A percentile compares a stretch with the other conserved stretches of the same genome.
Conservation (phyloP, 2,888 invertebrate genomes). For the Hyalella azteca region DNA sequence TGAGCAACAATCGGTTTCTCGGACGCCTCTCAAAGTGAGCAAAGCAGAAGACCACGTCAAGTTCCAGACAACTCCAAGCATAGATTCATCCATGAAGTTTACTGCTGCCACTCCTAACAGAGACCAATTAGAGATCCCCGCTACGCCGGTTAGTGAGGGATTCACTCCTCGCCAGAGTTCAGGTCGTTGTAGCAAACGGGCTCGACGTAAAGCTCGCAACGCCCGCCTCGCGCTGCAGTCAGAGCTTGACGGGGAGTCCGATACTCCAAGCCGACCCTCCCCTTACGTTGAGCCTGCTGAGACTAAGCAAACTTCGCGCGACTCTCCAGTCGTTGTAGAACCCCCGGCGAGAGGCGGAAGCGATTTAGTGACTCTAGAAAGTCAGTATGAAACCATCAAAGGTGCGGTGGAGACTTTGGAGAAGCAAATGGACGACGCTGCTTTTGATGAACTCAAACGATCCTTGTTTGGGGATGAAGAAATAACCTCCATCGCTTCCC, state of each 20-base stretch:
- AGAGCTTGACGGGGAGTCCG: background rate
- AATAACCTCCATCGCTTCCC: background rate
- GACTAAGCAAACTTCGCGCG: slow-evolving; percentile 44
- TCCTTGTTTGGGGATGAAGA: slow-evolving; percentile 19
- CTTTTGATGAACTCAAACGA: slow-evolving; percentile 42
- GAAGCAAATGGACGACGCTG: slow-evolving; percentile 43
- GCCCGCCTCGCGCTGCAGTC: background rate
- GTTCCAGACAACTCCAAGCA: background rate
- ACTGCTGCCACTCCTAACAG: too few relatives aligned
- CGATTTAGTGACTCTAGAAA: slow-evolving; percentile 41
- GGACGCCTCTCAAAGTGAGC: slow-evolving; percentile 1
- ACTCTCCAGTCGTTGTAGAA: background rate
- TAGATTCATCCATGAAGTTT: too few relatives aligned
- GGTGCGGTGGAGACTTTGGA: slow-evolving; percentile 46
- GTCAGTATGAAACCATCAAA: slow-evolving; percentile 53
- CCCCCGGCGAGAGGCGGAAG: background rate
- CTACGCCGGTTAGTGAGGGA: slow-evolving; percentile 1
- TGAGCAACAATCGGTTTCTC: background rate
- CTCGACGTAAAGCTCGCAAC: background rate
- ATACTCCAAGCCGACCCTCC: slow-evolving; percentile 25
- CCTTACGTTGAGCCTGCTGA: slow-evolving; percentile 53
- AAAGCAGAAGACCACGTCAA: background rate
- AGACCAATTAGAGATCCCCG: too few relatives aligned
- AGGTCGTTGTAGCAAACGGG: background rate
- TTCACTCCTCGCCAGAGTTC: slow-evolving; percentile 4